Evolutionary conservation across 2,797 vertebrate genomes (phyloP), one percentile per base, ranked within the genome.

Genomic region (Silurus lanzhouensis): DNA sequence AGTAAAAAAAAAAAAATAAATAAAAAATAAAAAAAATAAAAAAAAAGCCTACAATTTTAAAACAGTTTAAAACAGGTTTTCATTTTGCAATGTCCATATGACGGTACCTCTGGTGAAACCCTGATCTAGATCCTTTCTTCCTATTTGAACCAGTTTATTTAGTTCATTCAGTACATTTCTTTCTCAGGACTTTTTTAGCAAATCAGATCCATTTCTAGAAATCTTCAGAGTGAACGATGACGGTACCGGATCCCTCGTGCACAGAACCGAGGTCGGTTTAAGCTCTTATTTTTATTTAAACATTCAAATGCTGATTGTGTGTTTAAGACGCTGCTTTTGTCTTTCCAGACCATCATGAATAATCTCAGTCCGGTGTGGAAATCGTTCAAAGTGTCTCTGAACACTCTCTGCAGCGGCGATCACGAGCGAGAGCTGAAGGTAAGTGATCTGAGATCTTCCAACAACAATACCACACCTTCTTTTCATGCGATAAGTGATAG

Each of bases 321-420:
- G 63, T 1, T 82, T 3, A 57, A 58, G 6, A 10, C 52, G n/a
- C 17, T 57, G 9, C 12, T n/a, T 55, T 67, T 67, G 63, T n/a
- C 19, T 72, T 83, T 68, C 20, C 89, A 99, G 98, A 98, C 99
- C 84, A 95, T 99, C 89, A 99, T 99, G 98, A 99, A 99, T 93
- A 98, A 99, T 93, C 94, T 99, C 91, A 99, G 96, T 89, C 98
- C 98, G 38, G 95, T 96, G n/a, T 99, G 98, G 98, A 99, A 99
- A 92, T 96, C 97, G 44, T 99, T 99, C 92, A 99, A 99, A 94
- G 98, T 99, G 87, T 99, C 98, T 1, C 93, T 99, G 83, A 99
- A 99, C 93, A 99, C 98, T 55, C 95, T 99, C 81, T 99, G 98
- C 95, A 99, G 98, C 13, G 97, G 98, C 72, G 97, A 99, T 91